Percentiles rank a stretch among this genome's conserved stretches.
These are phyloP conservation scores for Euzophera pinguis DNA, from an alignment of 2,888 invertebrate species.

Conservation along the genomic window DNA sequence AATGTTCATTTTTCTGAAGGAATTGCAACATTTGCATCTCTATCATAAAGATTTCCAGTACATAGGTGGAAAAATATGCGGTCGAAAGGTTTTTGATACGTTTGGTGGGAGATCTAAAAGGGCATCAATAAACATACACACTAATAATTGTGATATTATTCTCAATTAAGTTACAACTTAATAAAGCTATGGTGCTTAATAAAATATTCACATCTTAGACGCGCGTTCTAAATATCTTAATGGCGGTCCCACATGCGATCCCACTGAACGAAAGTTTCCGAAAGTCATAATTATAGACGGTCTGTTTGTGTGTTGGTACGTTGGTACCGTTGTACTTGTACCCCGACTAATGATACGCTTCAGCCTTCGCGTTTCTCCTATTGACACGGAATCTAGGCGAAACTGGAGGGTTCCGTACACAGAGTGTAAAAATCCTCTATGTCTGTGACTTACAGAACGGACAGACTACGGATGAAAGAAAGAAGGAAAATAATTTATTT, in stretches of 20 bases:
- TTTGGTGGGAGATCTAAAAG: not conserved
- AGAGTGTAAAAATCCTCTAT: too few relatives aligned
- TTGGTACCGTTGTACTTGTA: not conserved
- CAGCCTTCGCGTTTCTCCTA: not conserved
- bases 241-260: conserved; percentile 4
- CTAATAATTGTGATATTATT: not conserved
- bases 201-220: not conserved
- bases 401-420: not conserved
- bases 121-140: not conserved
- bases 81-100: too few relatives aligned
- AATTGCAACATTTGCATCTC: too few relatives aligned
- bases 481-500: too few relatives aligned
- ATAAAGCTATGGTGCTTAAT: conserved; percentile 1
- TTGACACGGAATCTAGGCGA: not conserved
- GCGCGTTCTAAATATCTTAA: conserved; percentile 9
- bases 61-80: too few relatives aligned
- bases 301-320: conserved; percentile 2
- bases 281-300: conserved; percentile 6
- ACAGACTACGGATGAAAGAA: too few relatives aligned
- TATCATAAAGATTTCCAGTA: too few relatives aligned
- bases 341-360: not conserved
- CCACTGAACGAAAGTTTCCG: conserved; percentile 1
- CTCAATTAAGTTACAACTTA: not conserved
- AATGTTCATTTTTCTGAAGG: too few relatives aligned
- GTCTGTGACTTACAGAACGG: too few relatives aligned